Percentiles rank a stretch among this genome's conserved stretches.
These are phyloP conservation scores for Tenthredo notha DNA, from an alignment of 2,888 invertebrate species.

Conservation along the genomic window DNA sequence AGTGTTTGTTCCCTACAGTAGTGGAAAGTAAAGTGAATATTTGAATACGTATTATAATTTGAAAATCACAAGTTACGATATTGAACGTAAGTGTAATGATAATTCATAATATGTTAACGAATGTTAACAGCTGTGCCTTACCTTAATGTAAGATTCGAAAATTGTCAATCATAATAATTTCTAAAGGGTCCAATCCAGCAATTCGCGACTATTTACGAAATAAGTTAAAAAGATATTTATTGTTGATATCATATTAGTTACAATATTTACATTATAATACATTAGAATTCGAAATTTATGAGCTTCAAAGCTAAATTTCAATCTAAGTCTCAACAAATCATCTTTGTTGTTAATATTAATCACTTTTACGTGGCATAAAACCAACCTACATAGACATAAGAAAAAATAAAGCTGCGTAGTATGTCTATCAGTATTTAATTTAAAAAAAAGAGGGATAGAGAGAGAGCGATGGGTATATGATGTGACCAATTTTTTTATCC, in stretches of 20 bases:
- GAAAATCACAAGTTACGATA: constrained; percentile 37
- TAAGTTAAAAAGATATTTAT: constrained; percentile 51
- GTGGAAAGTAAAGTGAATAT: neutral
- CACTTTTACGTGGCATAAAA: constrained; percentile 11
- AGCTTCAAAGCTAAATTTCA: constrained; percentile 28
- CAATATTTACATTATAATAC: constrained; percentile 52
- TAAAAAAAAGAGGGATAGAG: neutral
- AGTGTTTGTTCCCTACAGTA: constrained; percentile 81
- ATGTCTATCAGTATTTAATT: neutral
- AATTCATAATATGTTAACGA: neutral
- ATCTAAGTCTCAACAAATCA: constrained; percentile 22
- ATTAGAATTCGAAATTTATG: constrained; percentile 32
- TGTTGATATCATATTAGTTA: constrained; percentile 41
- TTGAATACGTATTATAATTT: neutral
- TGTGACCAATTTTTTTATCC: neutral
- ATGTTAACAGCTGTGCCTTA: constrained; percentile 29
- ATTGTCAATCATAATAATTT: neutral
- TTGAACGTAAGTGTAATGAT: neutral
- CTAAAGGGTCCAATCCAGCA: constrained; percentile 30
- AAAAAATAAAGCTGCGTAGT: neutral
- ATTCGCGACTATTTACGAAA: constrained; percentile 30
- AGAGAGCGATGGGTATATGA: neutral
- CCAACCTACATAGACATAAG: neutral
- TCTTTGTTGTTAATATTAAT: neutral
- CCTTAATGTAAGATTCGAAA: neutral